A percentile compares a stretch with the other conserved stretches of the same genome.
phyloP scores from a whole-genome alignment of 2,888 invertebrate genomes.

The Abrostola triplasia region DNA sequence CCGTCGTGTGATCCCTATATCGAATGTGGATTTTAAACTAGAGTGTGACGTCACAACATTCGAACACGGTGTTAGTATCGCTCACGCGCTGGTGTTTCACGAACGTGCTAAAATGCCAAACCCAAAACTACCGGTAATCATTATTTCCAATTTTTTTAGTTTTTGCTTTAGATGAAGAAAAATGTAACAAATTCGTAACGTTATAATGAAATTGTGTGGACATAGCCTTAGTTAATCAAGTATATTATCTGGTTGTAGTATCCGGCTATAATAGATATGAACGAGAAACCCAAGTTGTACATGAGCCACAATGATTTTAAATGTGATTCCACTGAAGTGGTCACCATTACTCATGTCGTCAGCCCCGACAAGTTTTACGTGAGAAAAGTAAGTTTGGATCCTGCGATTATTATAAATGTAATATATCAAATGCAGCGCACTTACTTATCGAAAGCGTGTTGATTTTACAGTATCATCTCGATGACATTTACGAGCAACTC shows the following conservation, averaged over 20 bases:
- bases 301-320: constrained; percentile 71
- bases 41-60: constrained; percentile 79
- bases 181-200: too few relatives aligned
- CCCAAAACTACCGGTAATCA: constrained; percentile 65
- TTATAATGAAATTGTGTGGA: too few relatives aligned
- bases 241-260: constrained; percentile 66
- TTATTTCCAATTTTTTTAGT: neutral
- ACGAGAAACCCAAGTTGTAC: constrained; percentile 73
- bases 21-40: constrained; percentile 61
- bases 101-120: constrained; percentile 75
- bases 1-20: constrained; percentile 63
- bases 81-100: constrained; percentile 81
- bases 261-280: constrained; percentile 62
- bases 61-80: constrained; percentile 77
- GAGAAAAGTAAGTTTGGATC: constrained; percentile 84
- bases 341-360: constrained; percentile 88
- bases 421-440: neutral
- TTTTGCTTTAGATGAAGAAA: too few relatives aligned
- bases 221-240: too few relatives aligned
- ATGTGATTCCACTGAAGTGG: constrained; percentile 78
- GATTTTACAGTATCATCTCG: constrained; percentile 68
- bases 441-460: neutral
- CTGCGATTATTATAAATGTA: constrained; percentile 3
- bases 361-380: constrained; percentile 91
- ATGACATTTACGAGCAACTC: constrained; percentile 76